A percentile compares a stretch with the other conserved stretches of the same genome.
Evolutionary conservation across 2,797 vertebrate species (phyloP).

Genomic region (Pseudopleuronectes americanus): DNA sequence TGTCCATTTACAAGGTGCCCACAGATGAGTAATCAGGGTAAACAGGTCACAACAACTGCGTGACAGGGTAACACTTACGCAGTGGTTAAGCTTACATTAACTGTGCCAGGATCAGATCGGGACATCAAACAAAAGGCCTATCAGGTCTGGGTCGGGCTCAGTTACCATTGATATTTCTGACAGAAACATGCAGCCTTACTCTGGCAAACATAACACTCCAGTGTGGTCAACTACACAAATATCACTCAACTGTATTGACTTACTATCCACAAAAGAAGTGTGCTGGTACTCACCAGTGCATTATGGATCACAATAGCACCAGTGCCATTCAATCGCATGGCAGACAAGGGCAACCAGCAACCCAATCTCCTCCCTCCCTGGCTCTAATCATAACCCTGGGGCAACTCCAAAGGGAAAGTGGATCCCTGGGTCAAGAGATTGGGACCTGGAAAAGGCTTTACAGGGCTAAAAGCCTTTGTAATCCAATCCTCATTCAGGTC

Average conservation of each 20-base stretch:
- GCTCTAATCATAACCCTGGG: slow-evolving; percentile 77
- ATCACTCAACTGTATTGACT: slow-evolving; percentile 62
- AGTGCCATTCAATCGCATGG: slow-evolving; percentile 69
- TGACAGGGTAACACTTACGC: background rate
- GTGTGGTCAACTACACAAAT: slow-evolving; percentile 23
- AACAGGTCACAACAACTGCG: background rate
- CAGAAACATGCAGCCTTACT: background rate
- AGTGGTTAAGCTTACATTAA: background rate
- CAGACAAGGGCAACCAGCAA: slow-evolving; percentile 65
- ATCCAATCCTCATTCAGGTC: slow-evolving; percentile 71
- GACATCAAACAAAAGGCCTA: background rate
- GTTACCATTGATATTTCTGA: background rate
- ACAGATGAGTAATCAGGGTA: background rate
- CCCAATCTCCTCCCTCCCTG: slow-evolving; percentile 60
- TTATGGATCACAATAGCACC: slow-evolving; percentile 62
- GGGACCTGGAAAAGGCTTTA: slow-evolving; percentile 69
- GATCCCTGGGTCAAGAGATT: slow-evolving; percentile 64
- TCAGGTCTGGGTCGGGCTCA: too few species aligned
- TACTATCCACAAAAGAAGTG: slow-evolving; percentile 74
- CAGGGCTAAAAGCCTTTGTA: slow-evolving; percentile 76
- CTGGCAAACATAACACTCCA: background rate
- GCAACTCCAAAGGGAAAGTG: slow-evolving; percentile 66
- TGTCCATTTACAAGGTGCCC: background rate
- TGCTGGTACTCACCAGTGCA: slow-evolving; percentile 68
- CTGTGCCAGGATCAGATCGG: background rate